Conservation (phyloP, 2,797 vertebrate genomes). For the Picus viridis region DNA sequence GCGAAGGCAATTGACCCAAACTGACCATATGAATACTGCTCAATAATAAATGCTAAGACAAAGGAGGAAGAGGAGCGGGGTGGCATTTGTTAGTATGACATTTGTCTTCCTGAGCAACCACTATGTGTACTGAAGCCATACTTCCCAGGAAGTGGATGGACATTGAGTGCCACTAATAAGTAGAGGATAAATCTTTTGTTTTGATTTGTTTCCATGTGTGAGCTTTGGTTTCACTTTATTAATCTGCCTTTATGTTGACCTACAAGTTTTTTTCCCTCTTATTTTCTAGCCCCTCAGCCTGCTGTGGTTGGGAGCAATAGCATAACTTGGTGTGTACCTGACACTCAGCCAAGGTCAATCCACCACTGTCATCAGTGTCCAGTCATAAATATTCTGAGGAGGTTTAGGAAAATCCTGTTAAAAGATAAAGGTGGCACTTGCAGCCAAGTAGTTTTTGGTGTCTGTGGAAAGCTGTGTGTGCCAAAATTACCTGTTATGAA, state of each 20-base stretch:
- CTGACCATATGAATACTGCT: background rate
- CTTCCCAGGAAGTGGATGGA: background rate
- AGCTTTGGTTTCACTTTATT: background rate
- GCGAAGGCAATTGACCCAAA: background rate
- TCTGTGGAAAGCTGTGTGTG: background rate
- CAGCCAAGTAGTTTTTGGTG: background rate
- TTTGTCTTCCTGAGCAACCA: background rate
- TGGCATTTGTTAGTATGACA: accelerated
- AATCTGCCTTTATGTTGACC: background rate
- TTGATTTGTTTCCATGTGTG: background rate
- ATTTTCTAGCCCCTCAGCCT: background rate
- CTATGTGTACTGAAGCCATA: background rate
- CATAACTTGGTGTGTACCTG: background rate
- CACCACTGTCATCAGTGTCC: background rate
- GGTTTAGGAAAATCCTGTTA: background rate
- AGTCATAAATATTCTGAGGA: background rate
- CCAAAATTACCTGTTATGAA: background rate
- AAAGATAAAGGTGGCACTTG: background rate
- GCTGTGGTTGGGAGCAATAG: background rate
- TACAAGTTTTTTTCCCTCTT: background rate
- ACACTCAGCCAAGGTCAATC: background rate
- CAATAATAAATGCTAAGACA: background rate
- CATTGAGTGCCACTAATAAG: background rate
- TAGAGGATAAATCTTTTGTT: background rate
- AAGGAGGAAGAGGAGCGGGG: too few relatives aligned